Conservation (phyloP, 2,113 vertebrate species). For the Hemicordylus capensis region DNA sequence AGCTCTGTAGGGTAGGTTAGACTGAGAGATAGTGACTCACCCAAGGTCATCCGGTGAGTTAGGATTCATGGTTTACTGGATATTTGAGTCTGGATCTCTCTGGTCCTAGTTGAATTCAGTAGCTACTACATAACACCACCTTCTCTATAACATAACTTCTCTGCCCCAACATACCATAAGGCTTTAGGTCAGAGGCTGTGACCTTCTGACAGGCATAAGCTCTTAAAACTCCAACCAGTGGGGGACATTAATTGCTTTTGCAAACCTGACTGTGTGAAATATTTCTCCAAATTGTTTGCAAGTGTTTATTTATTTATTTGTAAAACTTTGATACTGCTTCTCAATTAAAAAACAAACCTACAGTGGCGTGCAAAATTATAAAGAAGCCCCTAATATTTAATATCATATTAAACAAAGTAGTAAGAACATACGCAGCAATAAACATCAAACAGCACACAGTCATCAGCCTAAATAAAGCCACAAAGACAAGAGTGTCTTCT, state of each 20-base stretch:
- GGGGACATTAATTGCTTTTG: no score
- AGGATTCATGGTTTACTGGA: no score
- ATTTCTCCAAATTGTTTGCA: background rate
- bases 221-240: background rate
- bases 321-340: background rate
- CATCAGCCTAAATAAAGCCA: conserved; percentile 10
- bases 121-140: no score
- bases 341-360: background rate
- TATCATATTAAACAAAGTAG: background rate
- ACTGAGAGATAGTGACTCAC: no score
- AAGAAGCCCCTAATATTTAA: background rate
- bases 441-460: background rate
- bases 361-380: background rate
- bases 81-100: no score
- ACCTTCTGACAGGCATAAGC: no score
- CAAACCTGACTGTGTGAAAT: background rate
- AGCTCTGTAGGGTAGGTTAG: no score
- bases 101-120: no score
- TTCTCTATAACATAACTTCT: no score
- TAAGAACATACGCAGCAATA: background rate
- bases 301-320: background rate
- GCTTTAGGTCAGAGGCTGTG: background rate
- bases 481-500: background rate
- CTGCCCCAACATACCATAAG: background rate
- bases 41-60: no score